These are phyloP conservation scores for Carterocephalus palaemon DNA, from an alignment of 2,888 invertebrate genomes.

Conservation along the genomic window DNA sequence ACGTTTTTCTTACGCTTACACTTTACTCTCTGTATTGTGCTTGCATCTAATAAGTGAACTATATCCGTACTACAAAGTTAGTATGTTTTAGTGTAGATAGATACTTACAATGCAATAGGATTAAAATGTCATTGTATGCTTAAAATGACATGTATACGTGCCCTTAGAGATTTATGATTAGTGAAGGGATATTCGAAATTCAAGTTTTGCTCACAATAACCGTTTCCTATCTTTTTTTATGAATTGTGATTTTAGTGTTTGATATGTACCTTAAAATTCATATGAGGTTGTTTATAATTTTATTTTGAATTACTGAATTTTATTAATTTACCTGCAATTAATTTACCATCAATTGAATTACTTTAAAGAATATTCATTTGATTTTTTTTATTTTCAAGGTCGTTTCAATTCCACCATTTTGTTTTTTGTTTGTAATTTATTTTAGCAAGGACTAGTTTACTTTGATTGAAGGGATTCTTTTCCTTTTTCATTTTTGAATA, in stretches of 20 bases:
- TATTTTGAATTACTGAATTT: not conserved
- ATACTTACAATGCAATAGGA: too few relatives aligned
- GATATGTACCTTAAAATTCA: too few relatives aligned
- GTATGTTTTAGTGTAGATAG: too few relatives aligned
- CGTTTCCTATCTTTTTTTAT: slow-evolving; percentile 1
- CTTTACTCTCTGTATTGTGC: too few relatives aligned
- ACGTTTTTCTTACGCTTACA: too few relatives aligned
- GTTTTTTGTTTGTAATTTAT: too few relatives aligned
- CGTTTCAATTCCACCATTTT: slow-evolving; percentile 37
- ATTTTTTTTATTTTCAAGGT: slow-evolving; percentile 40
- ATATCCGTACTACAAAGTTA: too few relatives aligned
- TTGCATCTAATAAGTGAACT: too few relatives aligned
- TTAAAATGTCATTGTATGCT: too few relatives aligned
- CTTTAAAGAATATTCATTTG: not conserved
- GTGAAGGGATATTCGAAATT: slow-evolving; percentile 4
- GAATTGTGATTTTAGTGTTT: too few relatives aligned
- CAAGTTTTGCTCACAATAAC: slow-evolving; percentile 6
- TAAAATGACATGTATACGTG: slow-evolving; percentile 8
- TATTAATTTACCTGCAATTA: not conserved
- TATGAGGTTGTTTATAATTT: too few relatives aligned
- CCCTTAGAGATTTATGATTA: slow-evolving; percentile 16
- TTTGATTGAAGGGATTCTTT: slow-evolving; percentile 10
- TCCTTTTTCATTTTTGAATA: slow-evolving; percentile 10
- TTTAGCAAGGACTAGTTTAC: slow-evolving; percentile 25
- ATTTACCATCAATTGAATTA: slow-evolving; percentile 2